Base-by-base conservation (phyloP, 2,113 vertebrate species). In the Caranx ignobilis region DNA sequence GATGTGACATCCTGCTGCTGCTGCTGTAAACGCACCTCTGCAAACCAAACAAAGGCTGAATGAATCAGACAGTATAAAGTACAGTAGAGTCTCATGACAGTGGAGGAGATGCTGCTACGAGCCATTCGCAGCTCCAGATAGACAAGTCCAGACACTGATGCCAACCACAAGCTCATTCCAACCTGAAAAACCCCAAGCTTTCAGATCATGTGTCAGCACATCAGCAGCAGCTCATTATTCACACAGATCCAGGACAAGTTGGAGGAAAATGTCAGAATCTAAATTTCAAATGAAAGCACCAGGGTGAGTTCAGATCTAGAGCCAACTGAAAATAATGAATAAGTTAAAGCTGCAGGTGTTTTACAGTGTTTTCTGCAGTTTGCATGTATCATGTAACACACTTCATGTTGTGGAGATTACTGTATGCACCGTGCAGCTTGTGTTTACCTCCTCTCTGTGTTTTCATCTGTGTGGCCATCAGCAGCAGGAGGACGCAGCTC, bases 101-200 rank as follows among this genome's bases (percentile, higher is more conserved):
- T 1, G 35, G 61, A 76, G 45, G 43, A 32, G 83, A 62, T 59
- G 62, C n/a, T 59, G 62, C 13, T 75, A 10, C 10, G 64, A 79
- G 64, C 52, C 79, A n/a, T 74, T 87, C 57, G 77, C 59, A 12
- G 73, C 47, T 73, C 77, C 45, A 35, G 35, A 62, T 2, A 57
- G 80, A 75, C 87, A 89, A 88, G 86, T 68, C 68, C 79, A 88
- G 85, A 66, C 88, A 90, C 34, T 70, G 37, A 71, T 70, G 60
- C 18, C 32, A 18, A 78, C 64, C 83, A 57, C 64, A 76, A 45
- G 26, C 74, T 86, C 77, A 89, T 81, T 83, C 71, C 70, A 35
- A 48, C 52, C 45, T 15, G 43, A 32, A 66, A 50, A 10, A 2
- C 21, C 52, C 21, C 52, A 34, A 37, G 63, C 84, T 41, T 11